phyloP scores from a whole-genome alignment of 2,888 invertebrate species.

The Pecten maximus region DNA sequence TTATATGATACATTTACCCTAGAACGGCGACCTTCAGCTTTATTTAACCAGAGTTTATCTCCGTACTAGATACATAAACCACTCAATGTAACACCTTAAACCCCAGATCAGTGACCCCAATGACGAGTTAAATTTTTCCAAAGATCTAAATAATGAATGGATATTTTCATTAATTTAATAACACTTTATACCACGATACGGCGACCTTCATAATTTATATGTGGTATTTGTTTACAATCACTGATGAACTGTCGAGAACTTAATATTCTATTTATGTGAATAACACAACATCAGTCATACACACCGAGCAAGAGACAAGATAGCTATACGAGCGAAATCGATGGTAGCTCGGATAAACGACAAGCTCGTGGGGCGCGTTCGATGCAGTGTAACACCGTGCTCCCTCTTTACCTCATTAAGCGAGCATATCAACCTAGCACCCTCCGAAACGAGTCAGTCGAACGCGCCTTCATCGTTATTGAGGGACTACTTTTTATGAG shows the following conservation, averaged over 20 bases:
- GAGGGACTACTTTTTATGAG: constrained; percentile 18
- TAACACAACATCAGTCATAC: background rate
- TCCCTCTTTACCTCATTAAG: constrained; percentile 3
- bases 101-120: background rate
- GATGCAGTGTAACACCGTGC: background rate
- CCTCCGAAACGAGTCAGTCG: constrained; percentile 6
- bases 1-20: background rate
- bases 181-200: background rate
- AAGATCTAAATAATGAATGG: background rate
- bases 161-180: background rate
- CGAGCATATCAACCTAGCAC: background rate
- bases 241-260: background rate
- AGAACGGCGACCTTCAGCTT: background rate
- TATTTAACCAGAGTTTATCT: background rate
- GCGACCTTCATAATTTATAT: background rate
- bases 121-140: background rate
- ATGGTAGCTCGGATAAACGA: background rate
- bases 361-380: background rate
- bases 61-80: background rate
- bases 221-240: background rate
- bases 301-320: background rate
- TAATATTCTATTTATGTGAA: background rate
- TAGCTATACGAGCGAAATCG: background rate
- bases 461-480: background rate
- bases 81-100: background rate